phyloP scores from a whole-genome alignment of 2,888 invertebrate species.

The Cryptus viduatorius region DNA sequence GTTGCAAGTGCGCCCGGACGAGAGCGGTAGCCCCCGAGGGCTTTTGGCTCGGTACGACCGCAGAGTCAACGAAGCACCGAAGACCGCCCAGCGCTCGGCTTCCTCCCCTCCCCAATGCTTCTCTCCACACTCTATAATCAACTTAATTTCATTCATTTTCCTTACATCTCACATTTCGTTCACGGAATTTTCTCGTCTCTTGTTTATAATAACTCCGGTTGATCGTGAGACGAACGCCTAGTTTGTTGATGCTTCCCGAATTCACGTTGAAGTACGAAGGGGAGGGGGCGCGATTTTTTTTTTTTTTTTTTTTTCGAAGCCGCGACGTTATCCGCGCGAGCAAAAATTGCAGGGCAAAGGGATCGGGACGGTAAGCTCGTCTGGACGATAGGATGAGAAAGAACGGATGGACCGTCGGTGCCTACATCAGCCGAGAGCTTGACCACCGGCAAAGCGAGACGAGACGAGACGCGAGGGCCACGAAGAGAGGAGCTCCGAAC shows the following conservation, averaged over 20 bases:
- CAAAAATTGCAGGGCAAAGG: conserved; percentile 27
- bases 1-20: conserved; percentile 14
- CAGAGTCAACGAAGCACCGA: conserved; percentile 17
- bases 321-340: conserved; percentile 2
- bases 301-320: neutral
- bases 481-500: conserved; percentile 34
- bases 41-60: neutral
- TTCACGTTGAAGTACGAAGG: neutral
- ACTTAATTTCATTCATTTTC: conserved; percentile 23
- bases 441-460: conserved; percentile 68
- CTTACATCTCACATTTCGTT: neutral
- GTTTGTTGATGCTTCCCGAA: neutral
- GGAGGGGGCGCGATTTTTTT: neutral
- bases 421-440: conserved; percentile 61
- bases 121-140: conserved; percentile 2
- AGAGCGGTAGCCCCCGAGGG: conserved; percentile 1
- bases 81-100: conserved; percentile 19
- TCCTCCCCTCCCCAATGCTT: neutral
- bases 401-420: conserved; percentile 48
- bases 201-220: neutral
- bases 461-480: conserved; percentile 50
- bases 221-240: neutral
- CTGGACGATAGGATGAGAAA: conserved; percentile 3
- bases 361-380: conserved; percentile 10
- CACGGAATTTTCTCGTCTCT: neutral